Conservation (phyloP, 2,113 vertebrate species). For the Entomyzon cyanotis region DNA sequence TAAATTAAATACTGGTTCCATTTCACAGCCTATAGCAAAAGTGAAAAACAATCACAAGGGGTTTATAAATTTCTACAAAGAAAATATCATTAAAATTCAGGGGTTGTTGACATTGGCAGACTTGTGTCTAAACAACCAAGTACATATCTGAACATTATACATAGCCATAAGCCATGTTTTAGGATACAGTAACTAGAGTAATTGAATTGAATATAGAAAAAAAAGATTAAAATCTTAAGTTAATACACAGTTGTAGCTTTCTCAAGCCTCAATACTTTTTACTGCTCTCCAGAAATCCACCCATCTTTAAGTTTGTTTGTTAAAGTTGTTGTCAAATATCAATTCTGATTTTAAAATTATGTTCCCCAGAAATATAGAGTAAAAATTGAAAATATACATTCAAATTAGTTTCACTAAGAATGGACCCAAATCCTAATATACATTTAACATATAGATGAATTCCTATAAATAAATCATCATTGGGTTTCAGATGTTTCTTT, state of each 20-base stretch:
- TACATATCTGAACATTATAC: background rate
- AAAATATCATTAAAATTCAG: background rate
- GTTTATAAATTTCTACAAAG: background rate
- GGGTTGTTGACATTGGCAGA: background rate
- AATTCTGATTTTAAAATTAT: background rate
- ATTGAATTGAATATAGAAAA: background rate
- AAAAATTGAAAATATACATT: background rate
- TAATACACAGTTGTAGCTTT: background rate
- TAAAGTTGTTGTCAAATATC: background rate
- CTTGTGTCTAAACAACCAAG: background rate
- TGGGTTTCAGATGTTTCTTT: background rate
- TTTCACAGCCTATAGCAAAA: background rate
- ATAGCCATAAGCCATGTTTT: background rate
- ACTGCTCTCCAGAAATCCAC: background rate
- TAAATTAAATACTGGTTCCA: background rate
- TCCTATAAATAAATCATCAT: background rate
- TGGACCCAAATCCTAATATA: background rate
- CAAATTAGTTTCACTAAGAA: background rate
- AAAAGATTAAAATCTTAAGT: background rate
- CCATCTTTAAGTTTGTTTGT: background rate
- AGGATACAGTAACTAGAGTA: background rate
- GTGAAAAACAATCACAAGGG: background rate
- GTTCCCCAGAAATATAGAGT: background rate
- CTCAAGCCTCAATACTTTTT: background rate
- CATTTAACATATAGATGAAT: background rate